Conservation (phyloP, 2,797 vertebrate genomes). For the Anguilla megastoma region DNA sequence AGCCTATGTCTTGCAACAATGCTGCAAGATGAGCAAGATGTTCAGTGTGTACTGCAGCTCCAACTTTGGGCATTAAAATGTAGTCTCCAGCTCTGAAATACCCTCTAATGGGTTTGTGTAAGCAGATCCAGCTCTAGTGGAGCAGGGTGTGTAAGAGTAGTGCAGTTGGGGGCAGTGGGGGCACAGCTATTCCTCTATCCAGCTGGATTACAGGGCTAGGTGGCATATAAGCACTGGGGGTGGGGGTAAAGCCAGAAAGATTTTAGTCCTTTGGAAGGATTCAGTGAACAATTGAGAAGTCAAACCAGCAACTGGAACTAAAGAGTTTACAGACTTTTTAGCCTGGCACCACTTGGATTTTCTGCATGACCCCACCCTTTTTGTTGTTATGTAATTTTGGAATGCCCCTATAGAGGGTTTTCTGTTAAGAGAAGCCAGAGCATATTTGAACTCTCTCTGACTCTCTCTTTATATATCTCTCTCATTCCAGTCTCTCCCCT, state of each 20-base stretch:
- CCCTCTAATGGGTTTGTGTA: slow-evolving; percentile 61
- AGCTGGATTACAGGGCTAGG: slow-evolving; percentile 24
- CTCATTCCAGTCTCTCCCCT: too few relatives aligned
- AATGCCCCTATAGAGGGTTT: not conserved
- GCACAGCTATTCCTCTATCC: not conserved
- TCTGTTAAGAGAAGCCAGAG: not conserved
- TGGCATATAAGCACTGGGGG: slow-evolving; percentile 13
- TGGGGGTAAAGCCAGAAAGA: not conserved
- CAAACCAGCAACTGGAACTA: slow-evolving; percentile 30
- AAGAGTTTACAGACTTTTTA: slow-evolving; percentile 27
- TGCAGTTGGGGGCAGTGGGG: slow-evolving; percentile 25
- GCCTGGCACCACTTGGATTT: not conserved
- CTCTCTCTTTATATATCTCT: too few relatives aligned
- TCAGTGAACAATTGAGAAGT: not conserved
- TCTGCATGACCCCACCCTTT: not conserved
- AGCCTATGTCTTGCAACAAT: not conserved
- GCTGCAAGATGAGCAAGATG: slow-evolving; percentile 33
- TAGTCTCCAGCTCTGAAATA: slow-evolving; percentile 48
- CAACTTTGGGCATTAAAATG: slow-evolving; percentile 23
- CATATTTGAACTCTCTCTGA: not conserved
- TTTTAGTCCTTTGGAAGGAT: not conserved
- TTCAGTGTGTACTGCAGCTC: not conserved
- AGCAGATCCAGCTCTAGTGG: slow-evolving; percentile 46
- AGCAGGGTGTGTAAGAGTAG: not conserved
- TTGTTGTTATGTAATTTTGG: not conserved